A percentile compares a stretch with the other conserved stretches of the same genome.
These are phyloP conservation scores for Drosophila yakuba DNA, from an alignment of 1,140 invertebrate genomes.

Conservation along the genomic window DNA sequence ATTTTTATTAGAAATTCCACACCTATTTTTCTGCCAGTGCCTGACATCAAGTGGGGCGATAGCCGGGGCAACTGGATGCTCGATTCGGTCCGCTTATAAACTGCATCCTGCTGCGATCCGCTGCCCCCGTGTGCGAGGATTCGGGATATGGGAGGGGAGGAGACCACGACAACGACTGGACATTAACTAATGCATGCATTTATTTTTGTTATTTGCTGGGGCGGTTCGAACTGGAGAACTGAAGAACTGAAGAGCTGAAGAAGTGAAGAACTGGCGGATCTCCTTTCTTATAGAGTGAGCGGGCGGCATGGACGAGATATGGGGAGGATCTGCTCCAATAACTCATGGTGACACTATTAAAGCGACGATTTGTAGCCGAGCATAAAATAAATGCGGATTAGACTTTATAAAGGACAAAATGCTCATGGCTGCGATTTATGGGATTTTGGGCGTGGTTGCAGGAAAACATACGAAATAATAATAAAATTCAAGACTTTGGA, in stretches of 20 bases:
- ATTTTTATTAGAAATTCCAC: background rate
- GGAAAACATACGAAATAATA: constrained; percentile 1
- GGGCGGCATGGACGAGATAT: constrained; percentile 23
- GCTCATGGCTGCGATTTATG: constrained; percentile 83
- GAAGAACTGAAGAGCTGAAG: background rate
- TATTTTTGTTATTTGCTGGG: constrained; percentile 67
- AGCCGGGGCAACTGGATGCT: constrained; percentile 48
- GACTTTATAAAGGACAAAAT: constrained; percentile 85
- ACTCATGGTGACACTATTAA: constrained; percentile 84
- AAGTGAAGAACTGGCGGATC: background rate
- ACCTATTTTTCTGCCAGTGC: background rate
- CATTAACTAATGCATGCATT: constrained; percentile 83
- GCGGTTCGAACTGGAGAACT: constrained; percentile 2
- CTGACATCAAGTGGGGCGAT: constrained; percentile 20
- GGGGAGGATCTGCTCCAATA: constrained; percentile 69
- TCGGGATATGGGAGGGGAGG: background rate
- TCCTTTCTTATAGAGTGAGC: constrained; percentile 13
- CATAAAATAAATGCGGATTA: constrained; percentile 85
- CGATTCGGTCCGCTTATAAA: constrained; percentile 80
- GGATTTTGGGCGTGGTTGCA: constrained; percentile 48
- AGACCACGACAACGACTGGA: constrained; percentile 63
- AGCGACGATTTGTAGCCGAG: constrained; percentile 84
- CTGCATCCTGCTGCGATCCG: constrained; percentile 78
- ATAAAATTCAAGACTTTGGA: too few species aligned
- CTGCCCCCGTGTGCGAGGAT: constrained; percentile 32